Evolutionary conservation across 2,113 vertebrate species (phyloP).

Genomic region (Diglossa brunneiventris): DNA sequence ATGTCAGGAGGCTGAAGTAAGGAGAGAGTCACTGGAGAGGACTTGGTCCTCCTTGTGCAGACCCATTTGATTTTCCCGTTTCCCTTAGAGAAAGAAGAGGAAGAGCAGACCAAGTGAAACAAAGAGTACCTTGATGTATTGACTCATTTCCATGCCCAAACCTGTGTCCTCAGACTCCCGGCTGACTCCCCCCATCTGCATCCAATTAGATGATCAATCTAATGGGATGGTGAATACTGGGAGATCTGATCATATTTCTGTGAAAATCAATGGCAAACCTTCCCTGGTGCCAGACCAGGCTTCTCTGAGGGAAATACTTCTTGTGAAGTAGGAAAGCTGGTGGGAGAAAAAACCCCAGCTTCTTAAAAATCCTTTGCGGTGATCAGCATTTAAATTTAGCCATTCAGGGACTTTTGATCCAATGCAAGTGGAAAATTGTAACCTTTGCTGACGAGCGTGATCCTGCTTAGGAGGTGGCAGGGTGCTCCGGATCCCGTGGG

Average conservation of each 20-base stretch:
- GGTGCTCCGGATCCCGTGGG: background rate
- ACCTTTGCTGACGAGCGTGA: background rate
- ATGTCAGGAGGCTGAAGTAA: rapidly evolving
- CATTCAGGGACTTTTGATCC: background rate
- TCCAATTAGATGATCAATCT: background rate
- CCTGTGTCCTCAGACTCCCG: background rate
- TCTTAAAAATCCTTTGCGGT: background rate
- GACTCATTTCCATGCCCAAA: background rate
- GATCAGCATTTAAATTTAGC: background rate
- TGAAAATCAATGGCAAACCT: background rate
- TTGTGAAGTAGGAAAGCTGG: background rate
- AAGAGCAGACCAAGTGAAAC: background rate
- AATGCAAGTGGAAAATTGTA: background rate
- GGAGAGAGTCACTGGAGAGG: background rate
- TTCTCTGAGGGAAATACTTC: background rate
- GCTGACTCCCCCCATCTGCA: background rate
- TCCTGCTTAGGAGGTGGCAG: background rate
- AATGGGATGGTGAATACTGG: background rate
- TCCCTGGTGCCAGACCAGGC: background rate
- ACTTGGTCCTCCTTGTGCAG: background rate
- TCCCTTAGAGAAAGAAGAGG: background rate
- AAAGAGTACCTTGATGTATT: background rate
- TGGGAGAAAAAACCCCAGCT: background rate
- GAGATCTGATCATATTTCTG: background rate
- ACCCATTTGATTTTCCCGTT: rapidly evolving